These are phyloP conservation scores for Plemyria rubiginata DNA, from an alignment of 2,888 invertebrate species.

Conservation along the genomic window DNA sequence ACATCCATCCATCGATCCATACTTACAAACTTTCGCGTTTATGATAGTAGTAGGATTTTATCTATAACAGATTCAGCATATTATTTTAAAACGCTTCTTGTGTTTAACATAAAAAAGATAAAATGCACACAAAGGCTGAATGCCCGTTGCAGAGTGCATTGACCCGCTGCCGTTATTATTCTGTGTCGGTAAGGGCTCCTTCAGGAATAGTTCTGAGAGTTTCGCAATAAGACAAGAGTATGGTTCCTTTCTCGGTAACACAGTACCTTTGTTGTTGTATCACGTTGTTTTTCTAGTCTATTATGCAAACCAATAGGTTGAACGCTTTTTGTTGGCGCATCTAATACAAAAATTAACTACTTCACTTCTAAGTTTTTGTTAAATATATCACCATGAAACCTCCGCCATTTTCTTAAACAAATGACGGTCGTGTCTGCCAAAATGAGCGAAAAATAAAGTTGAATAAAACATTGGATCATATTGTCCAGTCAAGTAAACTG, in stretches of 20 bases:
- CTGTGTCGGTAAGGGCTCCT: conserved; percentile 31
- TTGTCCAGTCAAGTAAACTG: no score
- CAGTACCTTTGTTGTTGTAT: neutral
- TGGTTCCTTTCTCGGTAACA: conserved; percentile 6
- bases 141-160: conserved; percentile 44
- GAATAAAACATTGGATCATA: no score
- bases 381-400: no score
- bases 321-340: conserved; percentile 6
- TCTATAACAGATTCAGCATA: no score
- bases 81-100: no score
- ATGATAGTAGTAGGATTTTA: no score
- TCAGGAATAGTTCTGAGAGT: conserved; percentile 53
- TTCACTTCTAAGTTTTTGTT: no score
- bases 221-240: conserved; percentile 23
- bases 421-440: no score
- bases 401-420: no score
- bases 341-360: neutral
- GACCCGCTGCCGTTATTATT: conserved; percentile 38
- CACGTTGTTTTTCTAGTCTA: neutral
- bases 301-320: conserved; percentile 5
- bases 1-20: no score
- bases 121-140: neutral
- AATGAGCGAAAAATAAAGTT: no score
- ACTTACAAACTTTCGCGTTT: no score
- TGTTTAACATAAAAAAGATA: neutral